Evolutionary conservation across 2,113 vertebrate genomes (phyloP), one percentile per base, ranked within the genome.

Genomic region (Strix uralensis): DNA sequence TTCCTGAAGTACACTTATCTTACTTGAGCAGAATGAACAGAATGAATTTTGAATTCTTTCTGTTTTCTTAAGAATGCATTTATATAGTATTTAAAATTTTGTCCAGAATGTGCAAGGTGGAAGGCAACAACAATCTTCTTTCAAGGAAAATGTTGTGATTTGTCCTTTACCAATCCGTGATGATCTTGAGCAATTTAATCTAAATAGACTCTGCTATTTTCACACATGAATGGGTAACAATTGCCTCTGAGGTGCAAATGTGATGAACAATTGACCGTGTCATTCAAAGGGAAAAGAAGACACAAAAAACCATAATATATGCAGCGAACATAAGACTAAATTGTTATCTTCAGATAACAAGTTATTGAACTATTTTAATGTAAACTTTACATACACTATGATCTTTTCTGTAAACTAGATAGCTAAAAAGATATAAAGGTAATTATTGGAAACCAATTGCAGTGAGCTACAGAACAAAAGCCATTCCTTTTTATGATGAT

Each of bases 181-280:
- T 88, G 92, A 97, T 97, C 96, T 94, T 78, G 34, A 97, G 88
- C 94, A 97, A 97, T 97, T 98, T 97, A 97, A 97, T 96, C 95
- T 96, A 97, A 97, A 98, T 93, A 95, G 96, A 91, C 88, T 96
- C 88, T 96, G 81, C 95, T 97, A 88, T 96, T 98, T 98, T 97
- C 97, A 98, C 96, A 95, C 97, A 95, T 97, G 94, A 95, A 63
- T 94, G 91, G 54, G n/a, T 92, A 96, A 97, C 96, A 98, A 97
- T 98, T 96, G 96, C 92, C 84, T 96, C 96, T 89, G 85, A 98
- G 95, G 95, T 96, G 96, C 96, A 97, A 97, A 98, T 97, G 97
- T 96, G 94, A 97, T 97, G 97, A 97, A 97, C 96, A 83, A 26
- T 78, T 97, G 97, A 96, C 96, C 62, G 38, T 95, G 92, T 96